Evolutionary conservation across 2,113 vertebrate genomes (phyloP).

Genomic region (Bolborhynchus lineola): DNA sequence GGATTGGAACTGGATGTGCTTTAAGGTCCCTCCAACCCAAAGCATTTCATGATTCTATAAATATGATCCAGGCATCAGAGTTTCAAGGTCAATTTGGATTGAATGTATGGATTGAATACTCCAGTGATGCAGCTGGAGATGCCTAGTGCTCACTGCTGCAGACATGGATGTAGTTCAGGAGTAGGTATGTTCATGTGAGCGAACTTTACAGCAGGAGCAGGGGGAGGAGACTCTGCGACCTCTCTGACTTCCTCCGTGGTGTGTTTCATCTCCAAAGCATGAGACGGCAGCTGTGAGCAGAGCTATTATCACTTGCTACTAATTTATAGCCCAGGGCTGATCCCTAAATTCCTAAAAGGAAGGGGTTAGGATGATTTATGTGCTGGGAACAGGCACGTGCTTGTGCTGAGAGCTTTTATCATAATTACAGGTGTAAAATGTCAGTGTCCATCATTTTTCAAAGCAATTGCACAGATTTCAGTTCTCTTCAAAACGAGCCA

Average conservation of each 20-base stretch:
- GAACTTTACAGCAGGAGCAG: neutral
- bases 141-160: neutral
- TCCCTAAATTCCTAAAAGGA: slow-evolving; percentile 15
- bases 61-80: too few relatives aligned
- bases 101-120: neutral
- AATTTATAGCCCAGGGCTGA: slow-evolving; percentile 4
- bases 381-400: neutral
- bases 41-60: neutral
- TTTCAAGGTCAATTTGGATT: neutral
- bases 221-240: neutral
- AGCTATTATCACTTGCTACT: slow-evolving; percentile 8
- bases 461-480: neutral
- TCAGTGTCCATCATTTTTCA: slow-evolving; percentile 31
- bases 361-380: slow-evolving; percentile 29
- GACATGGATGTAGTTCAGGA: neutral
- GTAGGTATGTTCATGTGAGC: accelerated
- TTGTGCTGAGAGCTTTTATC: slow-evolving; percentile 38
- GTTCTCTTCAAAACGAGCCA: neutral
- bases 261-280: slow-evolving; percentile 9
- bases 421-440: slow-evolving; percentile 54
- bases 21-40: neutral
- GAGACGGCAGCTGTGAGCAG: slow-evolving; percentile 3
- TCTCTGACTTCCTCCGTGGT: accelerated
- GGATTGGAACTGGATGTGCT: neutral
- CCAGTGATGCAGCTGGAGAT: neutral